These are phyloP conservation scores for Drosophila novamexicana DNA, from an alignment of 1,140 invertebrate species.

Conservation along the genomic window DNA sequence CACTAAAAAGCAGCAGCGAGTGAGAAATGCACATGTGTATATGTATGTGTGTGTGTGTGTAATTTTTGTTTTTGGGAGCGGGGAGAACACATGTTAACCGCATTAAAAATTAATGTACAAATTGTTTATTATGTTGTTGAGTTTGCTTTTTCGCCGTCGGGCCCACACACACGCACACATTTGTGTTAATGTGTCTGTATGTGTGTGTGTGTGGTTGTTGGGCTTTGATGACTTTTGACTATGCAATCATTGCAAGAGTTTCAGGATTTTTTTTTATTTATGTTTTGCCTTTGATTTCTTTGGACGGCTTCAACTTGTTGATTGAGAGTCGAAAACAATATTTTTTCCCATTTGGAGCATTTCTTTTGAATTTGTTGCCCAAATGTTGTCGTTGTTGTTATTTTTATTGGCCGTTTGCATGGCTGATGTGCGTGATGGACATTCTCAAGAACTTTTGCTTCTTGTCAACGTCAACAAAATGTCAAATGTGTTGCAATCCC, in stretches of 20 bases:
- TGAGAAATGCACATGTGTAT: conserved; percentile 20
- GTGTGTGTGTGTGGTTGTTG: conserved; percentile 25
- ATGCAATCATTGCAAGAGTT: conserved; percentile 53
- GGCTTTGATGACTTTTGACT: conserved; percentile 52
- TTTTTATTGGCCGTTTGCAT: conserved; percentile 43
- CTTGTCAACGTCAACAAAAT: conserved; percentile 55
- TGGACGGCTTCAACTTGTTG: conserved; percentile 52
- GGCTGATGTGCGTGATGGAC: conserved; percentile 65
- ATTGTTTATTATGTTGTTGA: conserved; percentile 80
- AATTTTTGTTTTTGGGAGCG: conserved; percentile 2
- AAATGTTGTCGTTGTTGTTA: conserved; percentile 26
- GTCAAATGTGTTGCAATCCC: conserved; percentile 70
- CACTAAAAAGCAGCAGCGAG: conserved; percentile 10
- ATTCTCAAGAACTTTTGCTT: conserved; percentile 70
- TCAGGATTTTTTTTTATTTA: conserved; percentile 39
- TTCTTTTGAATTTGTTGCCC: conserved; percentile 53
- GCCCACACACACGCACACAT: conserved; percentile 39
- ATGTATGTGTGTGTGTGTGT: conserved; percentile 5
- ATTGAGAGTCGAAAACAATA: conserved; percentile 51
- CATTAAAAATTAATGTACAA: conserved; percentile 82
- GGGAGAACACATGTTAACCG: conserved; percentile 74
- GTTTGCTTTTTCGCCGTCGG: conserved; percentile 48
- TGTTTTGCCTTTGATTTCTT: conserved; percentile 38
- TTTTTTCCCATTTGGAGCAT: conserved; percentile 31
- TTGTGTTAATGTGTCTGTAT: conserved; percentile 1